Evolutionary conservation across 2,888 invertebrate genomes (phyloP), one percentile per base, ranked within the genome.

Genomic region (Temnothorax unifasciatus): DNA sequence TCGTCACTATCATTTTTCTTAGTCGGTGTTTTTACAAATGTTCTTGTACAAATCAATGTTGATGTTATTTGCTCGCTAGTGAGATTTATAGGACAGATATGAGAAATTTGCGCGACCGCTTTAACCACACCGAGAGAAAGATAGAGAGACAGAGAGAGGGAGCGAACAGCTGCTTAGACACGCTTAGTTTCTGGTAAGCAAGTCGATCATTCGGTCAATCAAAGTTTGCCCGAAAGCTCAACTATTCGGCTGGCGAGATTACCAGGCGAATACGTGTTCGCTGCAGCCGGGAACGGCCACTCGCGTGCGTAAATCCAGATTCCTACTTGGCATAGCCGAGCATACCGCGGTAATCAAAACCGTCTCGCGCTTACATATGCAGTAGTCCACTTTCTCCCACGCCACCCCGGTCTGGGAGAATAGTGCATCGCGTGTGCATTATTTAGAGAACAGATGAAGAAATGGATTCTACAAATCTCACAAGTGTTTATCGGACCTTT

Each of bases 121-220:
- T 47, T 59, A 59, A 59, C 71, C 38, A 73, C 21, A 8, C 18
- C 25, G 57, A 18, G 50, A 50, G 47, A 50, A 9, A 41, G 5
- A 41, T 9, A 41, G 44, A 44, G 44, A 44, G 44, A 11, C 11
- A 11, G 2, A 29, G 44, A 6, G n/a, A 2, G 52, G 5, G 9
- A 21, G 18, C 18, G 38, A 79, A 38, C 79, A 79, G 73, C 34
- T 59, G 73, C 34, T 79, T 79, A 79, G 79, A 59, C 34, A 47
- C 57, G 57, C 57, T 61, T 59, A 59, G 59, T 25, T 47, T 59
- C 59, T 34, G 38, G 59, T 71, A 71, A 81, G 71, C 79, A 81
- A 81, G 79, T 81, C 79, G 59, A 81, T 81, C 79, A 71, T 81
- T 61, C 47, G 79, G 79, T 81, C 79, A 81, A 81, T 81, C 79